Conservation (phyloP, 2,888 invertebrate genomes). For the Neuroscelio doddi region DNA sequence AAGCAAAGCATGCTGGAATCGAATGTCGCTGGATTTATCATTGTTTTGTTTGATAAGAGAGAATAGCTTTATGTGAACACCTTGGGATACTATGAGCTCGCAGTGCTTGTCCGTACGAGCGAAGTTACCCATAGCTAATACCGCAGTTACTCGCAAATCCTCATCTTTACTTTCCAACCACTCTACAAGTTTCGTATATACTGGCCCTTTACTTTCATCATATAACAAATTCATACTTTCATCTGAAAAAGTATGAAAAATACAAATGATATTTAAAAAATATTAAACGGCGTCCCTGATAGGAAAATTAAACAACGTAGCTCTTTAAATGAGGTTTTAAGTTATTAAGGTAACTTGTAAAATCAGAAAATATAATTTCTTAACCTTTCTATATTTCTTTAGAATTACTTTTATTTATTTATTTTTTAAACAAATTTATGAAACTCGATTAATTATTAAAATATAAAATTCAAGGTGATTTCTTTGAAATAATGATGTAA, state of each 20-base stretch:
- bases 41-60: conserved; percentile 67
- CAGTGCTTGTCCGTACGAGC: conserved; percentile 90
- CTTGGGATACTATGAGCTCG: conserved; percentile 85
- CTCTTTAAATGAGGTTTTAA: too few relatives aligned
- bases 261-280: too few relatives aligned
- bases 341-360: too few relatives aligned
- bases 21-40: conserved; percentile 54
- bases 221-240: conserved; percentile 91
- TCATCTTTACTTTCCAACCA: conserved; percentile 85
- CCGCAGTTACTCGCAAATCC: conserved; percentile 86
- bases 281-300: too few relatives aligned
- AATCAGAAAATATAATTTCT: too few relatives aligned
- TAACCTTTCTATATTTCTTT: too few relatives aligned
- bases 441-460: too few relatives aligned
- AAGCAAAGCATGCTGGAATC: conserved; percentile 82
- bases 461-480: too few relatives aligned
- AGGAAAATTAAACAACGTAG: too few relatives aligned
- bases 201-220: conserved; percentile 81
- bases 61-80: conserved; percentile 80
- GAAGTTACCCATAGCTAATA: conserved; percentile 91
- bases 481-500: too few relatives aligned
- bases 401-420: too few relatives aligned
- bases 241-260: conserved; percentile 74
- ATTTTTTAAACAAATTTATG: too few relatives aligned
- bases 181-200: conserved; percentile 81